Percentiles rank a stretch among this genome's conserved stretches.
Conservation (phyloP, 2,113 vertebrate genomes). For the Menura novaehollandiae region DNA sequence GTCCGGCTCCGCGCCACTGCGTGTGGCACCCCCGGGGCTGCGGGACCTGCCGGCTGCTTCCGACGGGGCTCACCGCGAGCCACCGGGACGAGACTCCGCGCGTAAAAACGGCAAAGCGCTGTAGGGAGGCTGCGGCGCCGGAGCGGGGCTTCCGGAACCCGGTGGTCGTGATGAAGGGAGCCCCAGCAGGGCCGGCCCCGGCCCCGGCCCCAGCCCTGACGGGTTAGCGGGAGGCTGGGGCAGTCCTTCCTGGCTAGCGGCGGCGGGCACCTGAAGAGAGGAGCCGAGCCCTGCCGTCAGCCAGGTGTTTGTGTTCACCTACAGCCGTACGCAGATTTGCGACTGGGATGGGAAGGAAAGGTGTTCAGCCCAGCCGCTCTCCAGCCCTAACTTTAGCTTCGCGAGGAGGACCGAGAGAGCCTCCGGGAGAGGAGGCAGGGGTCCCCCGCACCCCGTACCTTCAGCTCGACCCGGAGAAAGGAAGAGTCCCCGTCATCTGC, state of each 20-base stretch:
- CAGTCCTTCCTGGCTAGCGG: no score
- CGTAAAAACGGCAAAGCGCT: not conserved
- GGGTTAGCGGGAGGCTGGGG: not conserved
- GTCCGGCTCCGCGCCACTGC: fast-evolving
- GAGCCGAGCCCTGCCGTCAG: not conserved
- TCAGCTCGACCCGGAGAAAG: not conserved
- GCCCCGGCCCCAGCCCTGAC: no score
- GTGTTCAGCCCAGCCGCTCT: not conserved
- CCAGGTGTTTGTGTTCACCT: not conserved
- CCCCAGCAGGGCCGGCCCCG: not conserved
- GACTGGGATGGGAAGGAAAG: not conserved
- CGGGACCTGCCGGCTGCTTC: not conserved
- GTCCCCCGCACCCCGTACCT: not conserved
- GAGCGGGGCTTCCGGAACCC: not conserved
- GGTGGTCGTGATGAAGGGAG: not conserved
- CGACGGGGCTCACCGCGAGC: fast-evolving
- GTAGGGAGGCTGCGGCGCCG: not conserved
- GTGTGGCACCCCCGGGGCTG: not conserved
- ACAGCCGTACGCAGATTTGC: fast-evolving
- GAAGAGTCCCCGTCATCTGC: no score
- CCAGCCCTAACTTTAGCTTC: not conserved
- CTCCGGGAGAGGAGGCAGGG: no score
- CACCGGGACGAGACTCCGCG: not conserved
- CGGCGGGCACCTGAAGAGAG: not conserved
- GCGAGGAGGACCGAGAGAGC: not conserved